Base-by-base conservation (phyloP, 2,888 invertebrate genomes). In the Spialia ferax region DNA sequence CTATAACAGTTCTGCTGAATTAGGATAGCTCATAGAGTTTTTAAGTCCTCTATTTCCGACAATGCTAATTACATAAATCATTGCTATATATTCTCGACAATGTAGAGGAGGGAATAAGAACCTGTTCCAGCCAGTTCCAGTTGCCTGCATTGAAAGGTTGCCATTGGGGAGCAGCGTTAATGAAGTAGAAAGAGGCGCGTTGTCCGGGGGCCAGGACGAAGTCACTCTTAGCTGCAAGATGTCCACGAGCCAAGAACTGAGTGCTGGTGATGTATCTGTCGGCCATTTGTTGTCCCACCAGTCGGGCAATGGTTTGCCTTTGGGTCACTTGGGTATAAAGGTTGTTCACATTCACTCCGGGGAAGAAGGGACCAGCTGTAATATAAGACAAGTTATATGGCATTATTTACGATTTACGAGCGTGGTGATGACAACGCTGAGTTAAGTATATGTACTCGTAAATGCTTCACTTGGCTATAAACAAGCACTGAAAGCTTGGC, bases 121-220 rank as follows among this genome's bases (percentile, higher is more conserved):
- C 89, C 74, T 82, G 85, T 76, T 95, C 95, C n/a, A 95, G 79
- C 66, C 76, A 82, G 80, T 93, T 91, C 95, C 95, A 95, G 79
- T 95, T 95, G n/a, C 95, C 94, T 67, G 84, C 93, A 72, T 95
- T 95, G 76, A 95, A 94, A 0, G 89, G 89, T 68, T 95, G 95
- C 96, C 96, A 96, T 73, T 96, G 96, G 0, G 96, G 96, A 0
- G 95, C 95, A 0, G 93, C 94, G 77, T 96, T 96, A 60, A 96
- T 85, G 76, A 95, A 96, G 81, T 95, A 95, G 82, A 96, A 96
- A 0, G 95, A 94, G 0, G 95, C 82, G 0, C 91, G 85, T 74
- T 96, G 95, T 48, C 94, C 94, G 8, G 94, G 84, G 0, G 94
- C 95, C 73, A 93, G 95, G n/a, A 95, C 86, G 73, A 94, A 95